Base-by-base conservation (phyloP, 2,113 vertebrate genomes). In the Siniperca knerii region DNA sequence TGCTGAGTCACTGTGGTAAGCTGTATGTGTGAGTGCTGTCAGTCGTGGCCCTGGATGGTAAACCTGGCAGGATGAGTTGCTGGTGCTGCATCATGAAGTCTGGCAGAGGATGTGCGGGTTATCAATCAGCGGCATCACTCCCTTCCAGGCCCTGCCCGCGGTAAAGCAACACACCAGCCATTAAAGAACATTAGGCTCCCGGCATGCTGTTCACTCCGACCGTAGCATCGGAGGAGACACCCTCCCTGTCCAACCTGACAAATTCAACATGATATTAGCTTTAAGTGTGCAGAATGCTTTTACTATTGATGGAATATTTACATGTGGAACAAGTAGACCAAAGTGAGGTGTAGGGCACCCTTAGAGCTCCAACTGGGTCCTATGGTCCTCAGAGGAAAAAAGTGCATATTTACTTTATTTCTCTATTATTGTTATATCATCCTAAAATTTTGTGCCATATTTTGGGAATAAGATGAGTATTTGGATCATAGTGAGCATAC, bases 111-210 rank as follows among this genome's bases (percentile, higher is more conserved):
- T 77, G 83, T 79, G 54, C 42, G 15, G 55, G 87, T 91, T 91
- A 94, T 95, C 88, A 93, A 92, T 95, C 92, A 92, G 84, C 58
- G 3, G 58, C 66, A 64, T 72, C 65, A 4, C 77, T 69, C 71
- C 61, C 76, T 83, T 60, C 69, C 73, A 46, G 78, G 50, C 61
- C 71, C 79, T 35, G 35, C 44, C 77, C 5, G 57, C 62, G 33
- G 74, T 67, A 87, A 90, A 88, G 87, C 84, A 77, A 85, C 82
- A 87, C 75, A 85, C 74, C 82, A 77, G 78, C 82, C 93, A 95
- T 95, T 94, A 94, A 94, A 92, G 83, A 85, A 86, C 86, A 94
- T 94, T 92, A 94, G 71, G 79, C 81, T 86, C 90, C 84, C 82
- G 85, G 87, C 71, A 89, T 90, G 86, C 87, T 20, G 37, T 87